Percentiles rank a stretch among this genome's conserved stretches.
These are phyloP conservation scores for Heterodera schachtii DNA, from an alignment of 1,140 invertebrate genomes.

Conservation along the genomic window DNA sequence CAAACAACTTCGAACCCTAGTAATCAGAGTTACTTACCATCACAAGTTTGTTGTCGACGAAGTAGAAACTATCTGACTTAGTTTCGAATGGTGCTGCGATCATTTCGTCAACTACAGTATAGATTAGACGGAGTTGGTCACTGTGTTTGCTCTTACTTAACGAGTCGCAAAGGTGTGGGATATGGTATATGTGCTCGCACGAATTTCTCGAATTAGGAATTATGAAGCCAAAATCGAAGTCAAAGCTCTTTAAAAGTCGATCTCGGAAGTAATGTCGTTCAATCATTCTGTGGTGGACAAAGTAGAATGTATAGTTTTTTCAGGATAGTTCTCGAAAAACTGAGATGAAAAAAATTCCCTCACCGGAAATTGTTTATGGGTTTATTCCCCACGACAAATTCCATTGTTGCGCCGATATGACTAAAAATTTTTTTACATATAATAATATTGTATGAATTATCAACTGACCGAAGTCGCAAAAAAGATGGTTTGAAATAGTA, in stretches of 20 bases:
- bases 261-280: constrained; percentile 95
- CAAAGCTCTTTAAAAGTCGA: constrained; percentile 92
- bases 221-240: constrained; percentile 99
- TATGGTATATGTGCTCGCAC: constrained; percentile 98
- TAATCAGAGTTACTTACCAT: constrained; percentile 71
- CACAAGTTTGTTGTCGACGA: constrained; percentile 91
- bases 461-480: constrained; percentile 36
- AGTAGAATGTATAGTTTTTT: not conserved
- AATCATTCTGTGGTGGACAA: constrained; percentile 77
- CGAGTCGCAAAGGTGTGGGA: constrained; percentile 82
- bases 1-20: not conserved
- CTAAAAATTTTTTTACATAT: constrained; percentile 72
- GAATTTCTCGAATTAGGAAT: constrained; percentile 96
- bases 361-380: constrained; percentile 84
- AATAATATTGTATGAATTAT: constrained; percentile 73
- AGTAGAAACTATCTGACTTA: constrained; percentile 96
- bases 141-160: constrained; percentile 74
- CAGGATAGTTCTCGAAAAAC: too few species aligned
- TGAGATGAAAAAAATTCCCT: not conserved
- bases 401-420: constrained; percentile 94
- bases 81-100: constrained; percentile 92
- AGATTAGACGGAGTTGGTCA: not conserved
- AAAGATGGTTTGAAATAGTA: constrained; percentile 87
- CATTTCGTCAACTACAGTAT: constrained; percentile 85
- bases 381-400: constrained; percentile 88